These are phyloP conservation scores for Aromia moschata DNA, from an alignment of 2,888 invertebrate genomes.

Conservation along the genomic window DNA sequence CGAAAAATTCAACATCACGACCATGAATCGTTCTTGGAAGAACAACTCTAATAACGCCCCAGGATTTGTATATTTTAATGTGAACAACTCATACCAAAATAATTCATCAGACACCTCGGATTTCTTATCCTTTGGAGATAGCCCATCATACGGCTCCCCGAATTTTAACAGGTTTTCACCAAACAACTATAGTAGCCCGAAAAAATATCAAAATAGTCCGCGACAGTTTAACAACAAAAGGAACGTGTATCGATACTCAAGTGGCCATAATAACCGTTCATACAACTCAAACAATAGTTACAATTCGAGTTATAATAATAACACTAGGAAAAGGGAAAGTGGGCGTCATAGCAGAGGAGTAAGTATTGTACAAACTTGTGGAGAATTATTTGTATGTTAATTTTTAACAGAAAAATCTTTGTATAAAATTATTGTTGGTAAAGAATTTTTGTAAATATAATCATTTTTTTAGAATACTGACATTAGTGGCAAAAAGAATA, in stretches of 20 bases:
- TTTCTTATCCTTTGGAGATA: constrained; percentile 32
- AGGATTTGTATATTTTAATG: constrained; percentile 38
- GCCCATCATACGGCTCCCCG: constrained; percentile 12
- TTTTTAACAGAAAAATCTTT: too few species aligned
- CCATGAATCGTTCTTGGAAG: constrained; percentile 33
- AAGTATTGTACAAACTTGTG: neutral
- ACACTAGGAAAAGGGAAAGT: constrained; percentile 26
- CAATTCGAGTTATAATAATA: constrained; percentile 21
- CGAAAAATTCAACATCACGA: neutral
- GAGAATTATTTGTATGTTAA: neutral
- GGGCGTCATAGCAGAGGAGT: constrained; percentile 24
- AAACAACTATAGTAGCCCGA: constrained; percentile 28
- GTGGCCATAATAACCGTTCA: constrained; percentile 20
- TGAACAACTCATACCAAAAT: constrained; percentile 18
- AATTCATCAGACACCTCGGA: constrained; percentile 29
- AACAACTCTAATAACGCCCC: constrained; percentile 24
- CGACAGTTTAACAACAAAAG: constrained; percentile 28
- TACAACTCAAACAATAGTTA: constrained; percentile 26
- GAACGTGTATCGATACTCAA: constrained; percentile 27
- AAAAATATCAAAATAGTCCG: constrained; percentile 31
- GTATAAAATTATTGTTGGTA: too few species aligned
- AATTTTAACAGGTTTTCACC: constrained; percentile 22
- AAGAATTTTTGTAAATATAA: too few species aligned
- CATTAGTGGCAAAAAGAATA: constrained; percentile 21
- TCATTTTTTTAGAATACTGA: constrained; percentile 14